phyloP scores from a whole-genome alignment of 2,797 vertebrate genomes.

The Hirundo rustica region DNA sequence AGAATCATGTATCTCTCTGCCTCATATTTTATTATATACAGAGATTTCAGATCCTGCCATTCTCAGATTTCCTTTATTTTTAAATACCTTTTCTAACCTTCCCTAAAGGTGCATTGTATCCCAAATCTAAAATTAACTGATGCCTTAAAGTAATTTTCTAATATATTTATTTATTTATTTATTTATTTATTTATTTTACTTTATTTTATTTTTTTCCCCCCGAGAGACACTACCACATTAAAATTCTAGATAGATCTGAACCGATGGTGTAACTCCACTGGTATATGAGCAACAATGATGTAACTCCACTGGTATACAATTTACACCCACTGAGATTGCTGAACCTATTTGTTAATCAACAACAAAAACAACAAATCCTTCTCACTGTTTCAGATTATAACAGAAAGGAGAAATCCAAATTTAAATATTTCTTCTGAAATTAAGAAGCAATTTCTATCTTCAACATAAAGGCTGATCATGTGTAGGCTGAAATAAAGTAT shows the following conservation, averaged over 20 bases:
- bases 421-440: neutral
- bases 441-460: neutral
- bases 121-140: neutral
- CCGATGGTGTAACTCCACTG: neutral
- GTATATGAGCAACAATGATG: neutral
- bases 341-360: neutral
- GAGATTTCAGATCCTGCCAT: neutral
- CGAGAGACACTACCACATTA: neutral
- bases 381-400: neutral
- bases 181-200: neutral
- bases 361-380: neutral
- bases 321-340: neutral
- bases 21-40: neutral
- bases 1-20: neutral
- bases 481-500: neutral
- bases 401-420: neutral
- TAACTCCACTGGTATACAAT: neutral
- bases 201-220: no score
- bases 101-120: neutral
- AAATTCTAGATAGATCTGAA: neutral
- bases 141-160: neutral
- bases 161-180: neutral
- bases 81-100: neutral
- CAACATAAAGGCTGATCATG: neutral
- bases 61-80: neutral